phyloP scores from a whole-genome alignment of 2,113 vertebrate genomes.

The Rutilus rutilus region DNA sequence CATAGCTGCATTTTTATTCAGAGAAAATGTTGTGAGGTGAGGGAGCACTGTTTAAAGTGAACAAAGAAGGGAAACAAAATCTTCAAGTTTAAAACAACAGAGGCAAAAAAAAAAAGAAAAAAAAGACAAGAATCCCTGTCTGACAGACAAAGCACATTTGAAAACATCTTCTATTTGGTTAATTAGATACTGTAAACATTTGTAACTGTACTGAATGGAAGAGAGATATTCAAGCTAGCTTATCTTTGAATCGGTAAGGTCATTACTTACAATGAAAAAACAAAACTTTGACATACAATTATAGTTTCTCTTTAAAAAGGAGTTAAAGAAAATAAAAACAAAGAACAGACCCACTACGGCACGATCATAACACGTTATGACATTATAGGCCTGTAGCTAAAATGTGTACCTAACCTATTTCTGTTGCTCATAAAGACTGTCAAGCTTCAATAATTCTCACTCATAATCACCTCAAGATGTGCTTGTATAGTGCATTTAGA shows the following conservation, averaged over 20 bases:
- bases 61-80: conserved; percentile 58
- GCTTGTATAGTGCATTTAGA: conserved; percentile 31
- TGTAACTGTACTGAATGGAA: conserved; percentile 75
- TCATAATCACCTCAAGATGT: conserved; percentile 7
- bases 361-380: conserved; percentile 69
- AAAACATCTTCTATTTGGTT: conserved; percentile 78
- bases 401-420: conserved; percentile 8
- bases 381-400: conserved; percentile 53
- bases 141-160: conserved; percentile 62
- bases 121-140: conserved; percentile 63
- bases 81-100: conserved; percentile 77
- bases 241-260: conserved; percentile 78
- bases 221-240: conserved; percentile 74
- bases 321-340: conserved; percentile 55
- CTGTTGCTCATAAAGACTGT: conserved; percentile 30
- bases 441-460: conserved; percentile 32
- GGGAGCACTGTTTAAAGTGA: conserved; percentile 72
- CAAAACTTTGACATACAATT: conserved; percentile 66
- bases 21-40: conserved; percentile 50
- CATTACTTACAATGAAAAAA: conserved; percentile 71
- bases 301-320: conserved; percentile 67
- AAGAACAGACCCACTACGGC: conserved; percentile 59
- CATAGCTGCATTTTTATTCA: conserved; percentile 13
- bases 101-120: conserved; percentile 55
- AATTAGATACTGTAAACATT: conserved; percentile 80